A percentile compares a stretch with the other conserved stretches of the same genome.
phyloP scores from a whole-genome alignment of 1,140 invertebrate species.

The Heliconius himera region DNA sequence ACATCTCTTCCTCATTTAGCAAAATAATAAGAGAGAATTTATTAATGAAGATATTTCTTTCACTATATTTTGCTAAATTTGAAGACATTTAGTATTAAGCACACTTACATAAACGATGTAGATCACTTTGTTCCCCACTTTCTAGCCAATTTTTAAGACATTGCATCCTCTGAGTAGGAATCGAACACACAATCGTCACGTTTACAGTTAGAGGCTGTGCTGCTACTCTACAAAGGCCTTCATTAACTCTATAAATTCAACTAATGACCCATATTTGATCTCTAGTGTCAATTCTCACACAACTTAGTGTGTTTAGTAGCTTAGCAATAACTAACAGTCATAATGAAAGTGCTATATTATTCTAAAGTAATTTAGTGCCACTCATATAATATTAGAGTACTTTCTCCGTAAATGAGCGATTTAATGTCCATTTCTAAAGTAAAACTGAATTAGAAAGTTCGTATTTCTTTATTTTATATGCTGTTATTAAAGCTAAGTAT shows the following conservation, averaged over 20 bases:
- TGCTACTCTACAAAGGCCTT: no score
- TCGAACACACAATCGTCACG: no score
- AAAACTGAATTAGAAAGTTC: background rate
- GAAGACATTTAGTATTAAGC: no score
- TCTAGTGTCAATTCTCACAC: background rate
- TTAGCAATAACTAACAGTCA: background rate
- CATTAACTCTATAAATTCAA: background rate
- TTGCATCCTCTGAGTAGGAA: no score
- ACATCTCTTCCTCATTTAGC: no score
- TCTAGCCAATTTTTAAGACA: no score
- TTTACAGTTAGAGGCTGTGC: no score
- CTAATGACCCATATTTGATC: background rate
- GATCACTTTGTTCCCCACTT: no score
- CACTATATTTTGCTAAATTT: no score
- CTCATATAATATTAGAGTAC: background rate
- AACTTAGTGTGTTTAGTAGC: background rate
- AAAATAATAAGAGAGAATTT: no score
- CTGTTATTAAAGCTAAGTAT: background rate
- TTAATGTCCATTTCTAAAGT: slow-evolving; percentile 7
- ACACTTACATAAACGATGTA: no score
- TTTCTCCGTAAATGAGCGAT: slow-evolving; percentile 7
- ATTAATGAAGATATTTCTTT: no score
- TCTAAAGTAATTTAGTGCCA: background rate
- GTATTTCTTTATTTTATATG: background rate
- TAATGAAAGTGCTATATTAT: background rate